A percentile compares a stretch with the other conserved stretches of the same genome.
These are phyloP conservation scores for Lysandra bellargus DNA, from an alignment of 2,888 invertebrate genomes.

Conservation along the genomic window DNA sequence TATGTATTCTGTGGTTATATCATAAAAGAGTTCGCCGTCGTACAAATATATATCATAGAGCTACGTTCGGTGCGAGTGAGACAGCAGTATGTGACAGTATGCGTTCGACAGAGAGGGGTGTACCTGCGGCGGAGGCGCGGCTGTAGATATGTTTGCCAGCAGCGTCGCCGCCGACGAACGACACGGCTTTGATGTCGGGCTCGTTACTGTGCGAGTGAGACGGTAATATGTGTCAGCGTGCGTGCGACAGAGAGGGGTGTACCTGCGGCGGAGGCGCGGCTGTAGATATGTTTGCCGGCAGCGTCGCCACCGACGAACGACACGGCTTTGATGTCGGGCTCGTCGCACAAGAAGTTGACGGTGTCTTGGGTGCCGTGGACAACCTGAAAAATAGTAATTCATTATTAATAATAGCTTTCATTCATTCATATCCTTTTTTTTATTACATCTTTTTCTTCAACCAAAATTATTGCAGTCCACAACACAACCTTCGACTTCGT, in stretches of 20 bases:
- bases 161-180: constrained; percentile 98
- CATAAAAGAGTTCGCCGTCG: no score
- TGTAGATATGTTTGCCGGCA: constrained; percentile 97
- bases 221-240: not conserved
- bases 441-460: no score
- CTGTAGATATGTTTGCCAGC: constrained; percentile 98
- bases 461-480: no score
- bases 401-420: no score
- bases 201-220: constrained; percentile 73
- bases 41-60: no score
- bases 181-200: constrained; percentile 97
- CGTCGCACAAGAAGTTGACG: constrained; percentile 98
- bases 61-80: not conserved
- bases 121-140: constrained; percentile 93
- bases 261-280: constrained; percentile 93
- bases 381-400: constrained; percentile 62
- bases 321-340: constrained; percentile 96
- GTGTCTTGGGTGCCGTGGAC: constrained; percentile 97
- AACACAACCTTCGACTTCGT: no score
- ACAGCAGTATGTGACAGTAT: no score
- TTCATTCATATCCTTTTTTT: no score
- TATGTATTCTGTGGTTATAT: no score
- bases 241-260: constrained; percentile 55
- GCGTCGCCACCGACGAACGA: constrained; percentile 99
- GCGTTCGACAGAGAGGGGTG: constrained; percentile 46